phyloP scores from a whole-genome alignment of 1,140 invertebrate species.

The Tetramorium alpestre region DNA sequence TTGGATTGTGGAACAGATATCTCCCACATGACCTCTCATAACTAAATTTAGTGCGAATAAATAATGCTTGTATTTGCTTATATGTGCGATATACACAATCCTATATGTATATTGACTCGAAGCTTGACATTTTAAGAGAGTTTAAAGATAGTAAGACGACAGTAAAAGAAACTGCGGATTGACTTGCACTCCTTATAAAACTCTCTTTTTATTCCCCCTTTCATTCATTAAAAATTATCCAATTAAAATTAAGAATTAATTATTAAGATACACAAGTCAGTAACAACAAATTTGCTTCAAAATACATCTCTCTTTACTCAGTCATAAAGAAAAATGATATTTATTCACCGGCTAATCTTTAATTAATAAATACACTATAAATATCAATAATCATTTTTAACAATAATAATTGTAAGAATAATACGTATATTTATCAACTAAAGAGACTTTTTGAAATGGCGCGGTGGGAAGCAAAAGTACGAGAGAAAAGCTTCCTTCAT shows the following conservation, averaged over 20 bases:
- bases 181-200: neutral
- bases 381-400: neutral
- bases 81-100: constrained; percentile 44
- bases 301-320: neutral
- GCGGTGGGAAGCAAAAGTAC: neutral
- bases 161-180: neutral
- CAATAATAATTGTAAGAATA: neutral
- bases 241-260: constrained; percentile 4
- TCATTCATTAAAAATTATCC: neutral
- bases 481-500: constrained; percentile 25
- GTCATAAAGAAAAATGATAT: neutral
- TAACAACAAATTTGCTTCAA: neutral
- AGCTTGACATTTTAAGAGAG: neutral
- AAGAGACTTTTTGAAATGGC: neutral
- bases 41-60: constrained; percentile 83
- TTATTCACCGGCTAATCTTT: neutral
- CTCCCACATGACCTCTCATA: constrained; percentile 77
- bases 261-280: neutral
- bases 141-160: neutral
- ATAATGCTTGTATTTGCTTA: constrained; percentile 79
- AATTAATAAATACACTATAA: neutral
- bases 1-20: constrained; percentile 71
- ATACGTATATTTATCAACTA: neutral
- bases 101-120: constrained; percentile 39
- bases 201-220: neutral